These are phyloP conservation scores for Temnothorax rugatulus DNA, from an alignment of 2,888 invertebrate species.

Conservation along the genomic window DNA sequence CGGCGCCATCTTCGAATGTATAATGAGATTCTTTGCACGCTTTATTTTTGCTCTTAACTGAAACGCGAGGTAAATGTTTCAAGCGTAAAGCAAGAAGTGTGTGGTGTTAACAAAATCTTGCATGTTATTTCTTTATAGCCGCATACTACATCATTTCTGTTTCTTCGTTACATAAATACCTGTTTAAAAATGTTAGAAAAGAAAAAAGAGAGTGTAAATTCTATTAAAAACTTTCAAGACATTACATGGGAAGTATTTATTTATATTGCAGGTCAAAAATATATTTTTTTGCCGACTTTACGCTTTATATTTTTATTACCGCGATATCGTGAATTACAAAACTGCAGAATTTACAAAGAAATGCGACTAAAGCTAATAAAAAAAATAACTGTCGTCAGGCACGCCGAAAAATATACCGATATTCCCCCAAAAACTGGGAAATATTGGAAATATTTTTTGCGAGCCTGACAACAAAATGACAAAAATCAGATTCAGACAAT, in stretches of 20 bases:
- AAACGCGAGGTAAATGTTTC: background rate
- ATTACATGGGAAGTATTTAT: background rate
- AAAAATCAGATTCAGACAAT: conserved; percentile 45
- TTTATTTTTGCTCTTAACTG: conserved; percentile 3
- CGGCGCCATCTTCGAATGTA: conserved; percentile 76
- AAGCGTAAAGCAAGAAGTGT: background rate
- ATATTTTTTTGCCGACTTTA: background rate
- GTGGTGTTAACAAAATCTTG: background rate
- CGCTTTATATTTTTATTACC: background rate
- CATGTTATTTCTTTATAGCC: background rate
- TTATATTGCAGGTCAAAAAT: background rate
- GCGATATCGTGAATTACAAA: conserved; percentile 15
- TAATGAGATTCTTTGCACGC: conserved; percentile 76
- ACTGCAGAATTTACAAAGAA: conserved; percentile 19
- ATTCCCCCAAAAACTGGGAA: conserved; percentile 17
- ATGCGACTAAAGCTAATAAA: conserved; percentile 18
- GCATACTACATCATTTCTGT: background rate
- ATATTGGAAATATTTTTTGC: conserved; percentile 46
- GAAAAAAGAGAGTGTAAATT: background rate
- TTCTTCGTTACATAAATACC: background rate
- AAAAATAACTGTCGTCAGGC: conserved; percentile 24
- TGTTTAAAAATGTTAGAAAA: background rate
- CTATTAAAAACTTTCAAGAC: conserved; percentile 14
- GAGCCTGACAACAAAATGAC: conserved; percentile 37
- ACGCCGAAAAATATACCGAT: conserved; percentile 12